Base-by-base conservation (phyloP, 2,797 vertebrate species). In the Siniperca scherzeri region DNA sequence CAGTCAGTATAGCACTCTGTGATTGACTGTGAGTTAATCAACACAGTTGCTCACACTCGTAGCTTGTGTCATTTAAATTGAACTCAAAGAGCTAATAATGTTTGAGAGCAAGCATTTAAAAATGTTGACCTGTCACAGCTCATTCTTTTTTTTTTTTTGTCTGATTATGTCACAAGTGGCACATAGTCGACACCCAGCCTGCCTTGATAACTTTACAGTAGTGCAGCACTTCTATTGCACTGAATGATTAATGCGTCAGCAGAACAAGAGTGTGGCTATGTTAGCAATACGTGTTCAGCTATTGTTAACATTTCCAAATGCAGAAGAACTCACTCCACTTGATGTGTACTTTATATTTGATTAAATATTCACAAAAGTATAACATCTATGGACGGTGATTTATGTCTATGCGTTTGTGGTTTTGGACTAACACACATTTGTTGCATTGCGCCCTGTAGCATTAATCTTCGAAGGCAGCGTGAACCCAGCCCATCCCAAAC, bases 381-480 rank as follows among this genome's bases (percentile, higher is more conserved):
- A 19, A 48, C 16, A n/a, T 62, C 6, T 60, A 1, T 36, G 13
- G 27, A 70, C 30, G 19, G 19, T 70, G 60, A 14, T 50, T 17
- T 14, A 7, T 50, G 30, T 64, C 16, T 30, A 3, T 30, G 19
- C 1, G 1, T 64, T 5, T 50, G n/a, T 42, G 10, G 22, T 52
- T 60, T 65, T 57, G 61, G 3, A 78, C 14, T 71, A 55, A 50
- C 38, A 38, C 21, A 62, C 48, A 0, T 78, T 69, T 73, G 40
- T 62, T 76, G 2, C 12, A 76, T 88, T 61, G 52, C 94, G 53
- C 22, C 60, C 50, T 78, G 21, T 38, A 99, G 98, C 98, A 7
- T 97, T 99, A 87, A 97, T 99, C 94, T 99, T 99, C 70, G 96
- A 97, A 70, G 97, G 97, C 66, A 97, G 95, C 53, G 96, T 96